Conservation (phyloP, 2,888 invertebrate species). For the Myathropa florea region DNA sequence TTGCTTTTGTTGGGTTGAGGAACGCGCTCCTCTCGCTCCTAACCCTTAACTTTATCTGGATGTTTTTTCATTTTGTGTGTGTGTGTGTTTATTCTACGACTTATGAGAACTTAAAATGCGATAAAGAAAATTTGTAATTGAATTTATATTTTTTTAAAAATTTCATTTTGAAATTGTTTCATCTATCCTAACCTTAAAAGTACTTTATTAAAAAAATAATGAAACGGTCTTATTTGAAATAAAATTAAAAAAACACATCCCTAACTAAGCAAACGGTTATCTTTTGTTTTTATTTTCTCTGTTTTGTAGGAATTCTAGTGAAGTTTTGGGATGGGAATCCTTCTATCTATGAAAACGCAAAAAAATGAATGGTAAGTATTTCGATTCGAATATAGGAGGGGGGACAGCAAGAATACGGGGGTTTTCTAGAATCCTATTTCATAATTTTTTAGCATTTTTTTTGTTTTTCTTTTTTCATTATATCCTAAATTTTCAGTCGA, state of each 20-base stretch:
- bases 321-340: not conserved
- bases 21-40: not conserved
- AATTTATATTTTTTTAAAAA: not conserved
- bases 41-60: too few species aligned
- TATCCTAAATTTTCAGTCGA: conserved; percentile 77
- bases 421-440: conserved; percentile 45
- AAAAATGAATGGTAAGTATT: not conserved
- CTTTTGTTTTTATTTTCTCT: not conserved
- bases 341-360: not conserved
- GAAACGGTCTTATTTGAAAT: not conserved
- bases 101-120: not conserved
- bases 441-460: conserved; percentile 22
- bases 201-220: conserved; percentile 3
- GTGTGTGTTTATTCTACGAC: not conserved
- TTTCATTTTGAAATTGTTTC: not conserved
- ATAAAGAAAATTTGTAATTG: not conserved
- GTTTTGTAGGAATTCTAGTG: not conserved
- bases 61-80: not conserved
- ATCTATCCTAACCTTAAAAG: conserved; percentile 10
- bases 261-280: conserved; percentile 25
- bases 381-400: not conserved
- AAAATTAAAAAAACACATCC: conserved; percentile 20
- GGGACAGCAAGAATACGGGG: not conserved
- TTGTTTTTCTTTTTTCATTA: conserved; percentile 33
- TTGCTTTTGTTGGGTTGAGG: not conserved